Percentiles rank a stretch among this genome's conserved stretches.
phyloP scores from a whole-genome alignment of 2,113 vertebrate species.

The Martes martes region DNA sequence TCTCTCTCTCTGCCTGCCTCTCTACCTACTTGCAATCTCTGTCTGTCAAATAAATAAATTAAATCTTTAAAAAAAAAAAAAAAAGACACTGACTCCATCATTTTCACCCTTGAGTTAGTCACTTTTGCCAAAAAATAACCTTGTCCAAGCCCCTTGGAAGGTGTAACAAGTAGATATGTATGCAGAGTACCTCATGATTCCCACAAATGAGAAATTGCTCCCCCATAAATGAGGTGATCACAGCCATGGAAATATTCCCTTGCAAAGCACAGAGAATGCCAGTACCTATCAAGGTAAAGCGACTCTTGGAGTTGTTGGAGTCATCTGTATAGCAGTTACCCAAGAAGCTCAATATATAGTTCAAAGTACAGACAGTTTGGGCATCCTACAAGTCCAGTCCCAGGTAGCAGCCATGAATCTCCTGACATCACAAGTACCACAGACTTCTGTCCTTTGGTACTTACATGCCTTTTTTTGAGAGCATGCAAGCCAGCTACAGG shows the following conservation, averaged over 20 bases:
- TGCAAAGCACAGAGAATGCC: neutral
- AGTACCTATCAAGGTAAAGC: neutral
- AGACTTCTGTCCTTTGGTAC: neutral
- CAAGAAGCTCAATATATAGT: neutral
- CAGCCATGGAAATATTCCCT: neutral
- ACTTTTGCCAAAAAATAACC: constrained; percentile 4
- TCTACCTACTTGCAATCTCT: no score
- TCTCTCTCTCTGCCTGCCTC: no score
- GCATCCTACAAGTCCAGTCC: neutral
- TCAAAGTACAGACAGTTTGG: neutral
- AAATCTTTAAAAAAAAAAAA: no score
- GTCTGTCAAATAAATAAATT: no score
- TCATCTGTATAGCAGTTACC: neutral
- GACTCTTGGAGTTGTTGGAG: neutral
- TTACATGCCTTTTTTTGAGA: neutral
- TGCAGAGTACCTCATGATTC: neutral
- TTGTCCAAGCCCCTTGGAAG: neutral
- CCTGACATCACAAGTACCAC: neutral
- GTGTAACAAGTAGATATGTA: neutral
- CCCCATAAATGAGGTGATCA: neutral
- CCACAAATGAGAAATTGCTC: neutral
- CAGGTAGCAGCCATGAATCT: neutral
- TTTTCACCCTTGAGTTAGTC: neutral
- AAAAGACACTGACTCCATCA: neutral
- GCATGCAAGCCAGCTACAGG: neutral